These are phyloP conservation scores for Papilio polyxenes DNA, from an alignment of 1,140 invertebrate genomes.

Conservation along the genomic window DNA sequence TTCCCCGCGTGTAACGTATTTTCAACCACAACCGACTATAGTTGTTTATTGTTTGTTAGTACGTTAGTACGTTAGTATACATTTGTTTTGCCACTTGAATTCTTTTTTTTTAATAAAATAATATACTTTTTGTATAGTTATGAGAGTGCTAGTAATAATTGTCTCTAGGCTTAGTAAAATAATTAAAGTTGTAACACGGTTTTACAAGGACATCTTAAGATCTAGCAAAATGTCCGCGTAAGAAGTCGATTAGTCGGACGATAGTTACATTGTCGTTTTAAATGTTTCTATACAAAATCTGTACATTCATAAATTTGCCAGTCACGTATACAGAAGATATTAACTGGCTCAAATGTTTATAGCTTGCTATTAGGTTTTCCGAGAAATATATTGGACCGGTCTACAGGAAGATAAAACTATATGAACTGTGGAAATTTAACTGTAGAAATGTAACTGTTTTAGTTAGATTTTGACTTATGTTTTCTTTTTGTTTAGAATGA, in stretches of 20 bases:
- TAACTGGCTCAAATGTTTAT: neutral
- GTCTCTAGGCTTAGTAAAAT: no score
- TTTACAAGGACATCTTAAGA: neutral
- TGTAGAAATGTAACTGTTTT: no score
- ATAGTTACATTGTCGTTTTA: neutral
- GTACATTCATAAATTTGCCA: conserved; percentile 1
- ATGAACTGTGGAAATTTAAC: neutral
- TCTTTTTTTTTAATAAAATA: neutral
- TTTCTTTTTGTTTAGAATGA: no score
- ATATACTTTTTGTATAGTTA: neutral
- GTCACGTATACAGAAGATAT: conserved; percentile 11
- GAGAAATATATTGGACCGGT: conserved; percentile 1
- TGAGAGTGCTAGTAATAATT: neutral
- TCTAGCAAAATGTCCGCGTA: neutral
- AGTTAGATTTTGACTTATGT: neutral
- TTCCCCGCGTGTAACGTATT: neutral
- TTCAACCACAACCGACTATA: neutral
- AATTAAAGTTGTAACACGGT: neutral
- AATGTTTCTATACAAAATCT: conserved; percentile 11
- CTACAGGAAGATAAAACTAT: neutral
- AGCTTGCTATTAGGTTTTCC: neutral
- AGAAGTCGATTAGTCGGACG: conserved; percentile 1
- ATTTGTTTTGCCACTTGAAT: neutral
- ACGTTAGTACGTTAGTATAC: neutral
- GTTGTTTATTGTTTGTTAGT: neutral